Percentiles rank a stretch among this genome's conserved stretches.
Evolutionary conservation across 2,797 vertebrate genomes (phyloP).

Genomic region (Geotrypetes seraphini): DNA sequence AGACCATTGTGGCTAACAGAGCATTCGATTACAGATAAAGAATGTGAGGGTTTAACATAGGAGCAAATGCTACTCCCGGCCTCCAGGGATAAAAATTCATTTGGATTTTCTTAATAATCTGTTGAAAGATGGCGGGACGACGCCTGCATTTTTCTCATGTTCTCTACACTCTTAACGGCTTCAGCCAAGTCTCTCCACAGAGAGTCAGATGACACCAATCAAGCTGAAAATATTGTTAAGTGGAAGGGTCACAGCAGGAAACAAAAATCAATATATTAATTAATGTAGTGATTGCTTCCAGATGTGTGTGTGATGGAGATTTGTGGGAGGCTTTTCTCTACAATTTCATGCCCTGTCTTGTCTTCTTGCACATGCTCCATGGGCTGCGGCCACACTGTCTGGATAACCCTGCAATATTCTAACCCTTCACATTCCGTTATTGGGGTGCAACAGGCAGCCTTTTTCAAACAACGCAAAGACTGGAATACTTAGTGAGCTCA

Average conservation of each 20-base stretch:
- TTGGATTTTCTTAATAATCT: fast-evolving
- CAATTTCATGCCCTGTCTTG: neutral
- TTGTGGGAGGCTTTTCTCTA: neutral
- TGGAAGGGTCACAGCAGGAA: neutral
- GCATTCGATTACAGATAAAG: no score
- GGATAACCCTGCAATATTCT: neutral
- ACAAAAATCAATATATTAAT: slow-evolving; percentile 11
- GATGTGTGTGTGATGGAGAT: neutral
- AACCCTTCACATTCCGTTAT: fast-evolving
- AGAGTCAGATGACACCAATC: slow-evolving; percentile 6
- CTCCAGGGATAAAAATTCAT: neutral
- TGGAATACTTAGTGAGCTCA: no score
- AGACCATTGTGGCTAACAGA: no score
- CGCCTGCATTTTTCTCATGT: slow-evolving; percentile 9
- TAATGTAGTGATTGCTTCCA: slow-evolving; percentile 4
- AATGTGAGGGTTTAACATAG: neutral
- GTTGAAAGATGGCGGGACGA: neutral
- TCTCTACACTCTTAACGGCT: neutral
- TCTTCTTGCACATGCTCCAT: slow-evolving; percentile 1
- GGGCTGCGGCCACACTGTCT: neutral
- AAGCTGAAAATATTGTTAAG: slow-evolving; percentile 7
- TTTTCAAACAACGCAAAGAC: no score
- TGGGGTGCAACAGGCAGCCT: fast-evolving
- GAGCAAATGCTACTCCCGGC: neutral
- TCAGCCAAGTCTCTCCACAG: neutral